Base-by-base conservation (phyloP, 2,888 invertebrate genomes). In the Nemotelus pantherinus region DNA sequence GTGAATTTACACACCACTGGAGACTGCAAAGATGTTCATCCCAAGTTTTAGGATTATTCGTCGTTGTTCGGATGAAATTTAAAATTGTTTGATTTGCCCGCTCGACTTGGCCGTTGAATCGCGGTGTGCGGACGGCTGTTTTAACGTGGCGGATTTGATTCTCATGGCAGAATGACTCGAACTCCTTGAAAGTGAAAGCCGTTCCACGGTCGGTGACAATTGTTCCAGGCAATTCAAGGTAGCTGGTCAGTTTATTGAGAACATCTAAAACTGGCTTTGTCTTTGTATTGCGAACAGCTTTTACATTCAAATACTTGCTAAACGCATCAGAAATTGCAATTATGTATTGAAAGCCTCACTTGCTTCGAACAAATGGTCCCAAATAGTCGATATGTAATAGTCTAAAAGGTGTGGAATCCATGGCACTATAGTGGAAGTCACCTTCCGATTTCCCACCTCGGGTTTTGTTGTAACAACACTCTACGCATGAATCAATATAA, bases 31-130 rank as follows among this genome's bases (percentile, higher is more conserved):
- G 55, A 7, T 43, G 10, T 2, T 43, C 6, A 63, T 81, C 80
- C 80, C 81, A 81, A 25, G 80, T 63, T 55, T 60, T 78, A 2
- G 77, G 71, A 9, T 80, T 44, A 2, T 79, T 55, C 1, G 80
- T 79, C 1, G 78, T 77, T 2, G 82, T 81, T 47, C 82, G 68
- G 44, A 83, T 55, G 76, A 77, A 81, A 2, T 76, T 77, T 5
- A 83, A 48, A 3, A 83, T 81, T 0, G 45, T 76, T 63, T 78
- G 76, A 53, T 81, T 81, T 7, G 76, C 77, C 4, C 81, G 68
- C 57, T 82, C 82, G 0, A 79, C 78, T 63, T 82, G 81, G 0
- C 83, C 81, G 63, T 81, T 81, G 0, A 72, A 4, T 41, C 41
- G 63, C 39, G 39, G 39, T 39, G 63, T 63, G 39, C 43, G 43